phyloP scores from a whole-genome alignment of 2,113 vertebrate genomes.

The Entelurus aequoreus region DNA sequence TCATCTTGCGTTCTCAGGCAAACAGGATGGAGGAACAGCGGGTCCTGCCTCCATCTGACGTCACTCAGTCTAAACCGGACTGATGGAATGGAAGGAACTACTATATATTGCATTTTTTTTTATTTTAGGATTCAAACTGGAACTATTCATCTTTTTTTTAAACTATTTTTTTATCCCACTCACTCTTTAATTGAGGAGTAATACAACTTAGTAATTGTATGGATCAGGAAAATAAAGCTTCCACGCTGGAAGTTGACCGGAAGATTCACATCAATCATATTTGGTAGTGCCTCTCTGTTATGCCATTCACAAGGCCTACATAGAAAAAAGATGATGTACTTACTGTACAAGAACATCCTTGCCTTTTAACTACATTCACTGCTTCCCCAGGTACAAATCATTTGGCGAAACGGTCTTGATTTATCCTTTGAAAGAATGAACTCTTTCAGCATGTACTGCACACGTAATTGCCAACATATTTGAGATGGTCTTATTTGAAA shows the following conservation, averaged over 20 bases:
- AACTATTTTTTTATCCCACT: background rate
- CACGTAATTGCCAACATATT: background rate
- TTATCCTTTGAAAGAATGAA: background rate
- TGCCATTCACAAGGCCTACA: background rate
- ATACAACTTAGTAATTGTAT: background rate
- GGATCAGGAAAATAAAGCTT: background rate
- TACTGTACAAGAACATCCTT: background rate
- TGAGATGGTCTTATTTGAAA: background rate
- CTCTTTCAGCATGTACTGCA: conserved; percentile 1
- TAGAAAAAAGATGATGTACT: background rate
- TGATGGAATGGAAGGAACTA: conserved; percentile 42
- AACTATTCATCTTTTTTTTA: background rate
- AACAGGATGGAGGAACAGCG: conserved; percentile 95
- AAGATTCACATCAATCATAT: no score
- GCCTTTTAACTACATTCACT: background rate
- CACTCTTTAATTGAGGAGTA: background rate
- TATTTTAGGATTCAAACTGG: conserved; percentile 11
- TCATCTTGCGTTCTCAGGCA: conserved; percentile 87
- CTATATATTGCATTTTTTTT: background rate
- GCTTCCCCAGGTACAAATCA: background rate
- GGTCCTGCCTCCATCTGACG: conserved; percentile 73
- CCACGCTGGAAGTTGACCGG: background rate
- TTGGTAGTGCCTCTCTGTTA: background rate
- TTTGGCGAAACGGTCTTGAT: background rate
- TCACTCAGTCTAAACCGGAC: conserved; percentile 63